Conservation (phyloP, 2,797 vertebrate genomes). For the Malurus leucopterus region DNA sequence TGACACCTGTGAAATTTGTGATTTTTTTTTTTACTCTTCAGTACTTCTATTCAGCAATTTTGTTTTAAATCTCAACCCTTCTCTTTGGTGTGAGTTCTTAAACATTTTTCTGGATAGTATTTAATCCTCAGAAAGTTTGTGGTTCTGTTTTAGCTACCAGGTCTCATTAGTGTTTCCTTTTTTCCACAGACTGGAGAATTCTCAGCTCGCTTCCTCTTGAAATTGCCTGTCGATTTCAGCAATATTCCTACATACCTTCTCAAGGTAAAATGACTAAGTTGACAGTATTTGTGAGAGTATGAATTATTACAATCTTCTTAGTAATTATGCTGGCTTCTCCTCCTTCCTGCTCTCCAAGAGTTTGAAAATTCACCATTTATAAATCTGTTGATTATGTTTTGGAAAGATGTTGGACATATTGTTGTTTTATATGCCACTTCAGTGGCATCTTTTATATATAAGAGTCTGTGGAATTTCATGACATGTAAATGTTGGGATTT, state of each 20-base stretch:
- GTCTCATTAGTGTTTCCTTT: conserved; percentile 30
- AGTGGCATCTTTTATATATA: neutral
- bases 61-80: neutral
- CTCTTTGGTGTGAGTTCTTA: neutral
- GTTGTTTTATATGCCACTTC: neutral
- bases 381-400: neutral
- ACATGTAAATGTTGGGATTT: neutral
- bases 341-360: neutral
- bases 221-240: conserved; percentile 95
- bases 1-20: neutral
- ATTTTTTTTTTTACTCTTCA: neutral
- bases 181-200: conserved; percentile 84
- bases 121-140: neutral
- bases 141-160: neutral
- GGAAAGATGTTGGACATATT: neutral
- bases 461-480: neutral
- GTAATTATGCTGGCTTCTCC: neutral
- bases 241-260: conserved; percentile 97
- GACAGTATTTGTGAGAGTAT: neutral
- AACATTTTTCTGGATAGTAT: neutral
- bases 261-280: conserved; percentile 81
- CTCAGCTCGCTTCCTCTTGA: conserved; percentile 94
- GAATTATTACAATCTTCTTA: neutral
- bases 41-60: neutral
- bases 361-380: neutral